A percentile compares a stretch with the other conserved stretches of the same genome.
Conservation (phyloP, 2,113 vertebrate genomes). For the Crypturellus undulatus region DNA sequence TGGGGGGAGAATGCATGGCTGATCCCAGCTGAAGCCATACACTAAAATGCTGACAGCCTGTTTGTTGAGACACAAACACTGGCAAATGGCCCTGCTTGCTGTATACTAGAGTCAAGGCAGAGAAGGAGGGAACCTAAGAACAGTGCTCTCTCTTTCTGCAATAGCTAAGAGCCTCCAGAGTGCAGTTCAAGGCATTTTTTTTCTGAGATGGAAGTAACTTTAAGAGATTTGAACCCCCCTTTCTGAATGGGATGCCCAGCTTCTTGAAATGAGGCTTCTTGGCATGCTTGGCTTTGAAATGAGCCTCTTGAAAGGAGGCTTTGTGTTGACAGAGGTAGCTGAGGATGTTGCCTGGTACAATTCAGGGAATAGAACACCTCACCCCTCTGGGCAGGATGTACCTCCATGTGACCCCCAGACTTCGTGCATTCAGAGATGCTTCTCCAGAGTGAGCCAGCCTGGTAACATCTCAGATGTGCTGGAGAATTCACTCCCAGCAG, state of each 20-base stretch:
- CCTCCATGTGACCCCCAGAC: no score
- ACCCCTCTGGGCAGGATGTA: neutral
- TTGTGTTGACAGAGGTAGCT: neutral
- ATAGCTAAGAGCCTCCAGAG: neutral
- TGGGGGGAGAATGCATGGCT: slow-evolving; percentile 56
- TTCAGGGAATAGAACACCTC: neutral
- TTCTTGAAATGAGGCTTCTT: neutral
- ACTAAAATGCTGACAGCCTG: slow-evolving; percentile 63
- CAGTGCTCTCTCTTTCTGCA: slow-evolving; percentile 38
- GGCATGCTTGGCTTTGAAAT: no score
- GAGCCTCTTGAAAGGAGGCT: neutral
- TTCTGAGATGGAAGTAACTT: neutral
- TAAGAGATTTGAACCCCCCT: neutral
- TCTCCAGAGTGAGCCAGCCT: neutral
- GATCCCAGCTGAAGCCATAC: slow-evolving; percentile 66
- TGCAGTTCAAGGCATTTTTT: neutral
- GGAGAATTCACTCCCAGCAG: neutral
- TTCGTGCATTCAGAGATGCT: neutral
- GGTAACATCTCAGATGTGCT: neutral
- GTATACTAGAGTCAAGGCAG: slow-evolving; percentile 23
- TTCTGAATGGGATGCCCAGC: neutral
- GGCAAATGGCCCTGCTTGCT: slow-evolving; percentile 60
- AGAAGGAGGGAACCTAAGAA: slow-evolving; percentile 1
- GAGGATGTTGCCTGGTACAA: accelerated
- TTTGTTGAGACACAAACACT: slow-evolving; percentile 71